These are phyloP conservation scores for Montipora sp. DNA, from an alignment of 64 coral and sea anemone genomes.

Conservation along the genomic window DNA sequence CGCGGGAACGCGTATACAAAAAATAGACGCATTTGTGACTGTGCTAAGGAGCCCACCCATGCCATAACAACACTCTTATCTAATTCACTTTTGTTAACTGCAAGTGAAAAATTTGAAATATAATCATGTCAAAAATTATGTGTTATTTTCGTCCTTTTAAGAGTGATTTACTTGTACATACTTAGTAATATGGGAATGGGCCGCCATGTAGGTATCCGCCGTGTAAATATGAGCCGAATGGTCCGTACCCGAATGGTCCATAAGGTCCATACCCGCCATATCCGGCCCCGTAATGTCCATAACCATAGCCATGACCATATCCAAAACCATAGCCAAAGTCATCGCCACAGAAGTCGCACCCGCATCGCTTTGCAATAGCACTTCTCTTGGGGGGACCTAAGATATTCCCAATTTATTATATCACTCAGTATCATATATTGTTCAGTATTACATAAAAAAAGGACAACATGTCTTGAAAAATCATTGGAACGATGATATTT, in stretches of 20 bases:
- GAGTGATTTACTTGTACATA: not conserved
- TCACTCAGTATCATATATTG: not conserved
- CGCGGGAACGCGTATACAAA: no score
- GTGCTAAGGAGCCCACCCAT: no score
- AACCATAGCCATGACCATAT: slow-evolving; percentile 33
- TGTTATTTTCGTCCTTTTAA: not conserved
- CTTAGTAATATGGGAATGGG: slow-evolving; percentile 30
- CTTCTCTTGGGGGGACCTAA: slow-evolving; percentile 16
- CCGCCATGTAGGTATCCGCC: slow-evolving; percentile 43
- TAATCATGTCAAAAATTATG: not conserved
- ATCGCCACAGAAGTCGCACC: slow-evolving; percentile 37
- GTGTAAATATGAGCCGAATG: slow-evolving; percentile 22
- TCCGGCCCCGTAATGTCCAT: slow-evolving; percentile 35
- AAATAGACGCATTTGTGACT: no score
- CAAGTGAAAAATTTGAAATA: no score
- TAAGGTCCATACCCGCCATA: slow-evolving; percentile 44
- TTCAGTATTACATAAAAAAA: no score
- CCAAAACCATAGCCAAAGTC: slow-evolving; percentile 1
- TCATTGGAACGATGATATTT: no score
- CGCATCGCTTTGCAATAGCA: slow-evolving; percentile 42
- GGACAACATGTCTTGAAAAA: no score
- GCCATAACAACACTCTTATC: no score
- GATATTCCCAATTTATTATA: not conserved
- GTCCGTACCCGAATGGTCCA: slow-evolving; percentile 16
- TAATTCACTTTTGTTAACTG: no score